These are phyloP conservation scores for Creontiades dilutus DNA, from an alignment of 2,888 invertebrate genomes.

Conservation along the genomic window DNA sequence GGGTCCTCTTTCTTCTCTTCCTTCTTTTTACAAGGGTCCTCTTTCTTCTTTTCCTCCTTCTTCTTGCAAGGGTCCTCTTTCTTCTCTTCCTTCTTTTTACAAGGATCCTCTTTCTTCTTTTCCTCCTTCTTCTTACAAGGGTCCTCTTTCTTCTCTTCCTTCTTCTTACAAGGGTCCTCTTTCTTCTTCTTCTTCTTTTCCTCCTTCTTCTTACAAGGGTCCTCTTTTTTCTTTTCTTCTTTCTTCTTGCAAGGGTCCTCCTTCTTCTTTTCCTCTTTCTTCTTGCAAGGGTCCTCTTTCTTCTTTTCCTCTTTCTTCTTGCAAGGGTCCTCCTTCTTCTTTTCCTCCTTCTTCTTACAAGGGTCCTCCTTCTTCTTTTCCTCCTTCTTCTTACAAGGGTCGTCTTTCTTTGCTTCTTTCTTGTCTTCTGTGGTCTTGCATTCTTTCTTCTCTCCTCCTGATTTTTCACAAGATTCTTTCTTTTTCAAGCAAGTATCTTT, in stretches of 20 bases:
- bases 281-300: slow-evolving; percentile 61
- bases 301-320: slow-evolving; percentile 60
- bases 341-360: slow-evolving; percentile 63
- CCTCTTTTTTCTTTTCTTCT: slow-evolving; percentile 64
- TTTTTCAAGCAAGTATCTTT: slow-evolving; percentile 52
- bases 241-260: slow-evolving; percentile 69
- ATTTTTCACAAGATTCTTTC: slow-evolving; percentile 39
- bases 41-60: slow-evolving; percentile 60
- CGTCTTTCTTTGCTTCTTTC: slow-evolving; percentile 54
- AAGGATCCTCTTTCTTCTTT: slow-evolving; percentile 70
- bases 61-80: slow-evolving; percentile 62
- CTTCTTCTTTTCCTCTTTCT: slow-evolving; percentile 59
- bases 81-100: slow-evolving; percentile 54
- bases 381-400: slow-evolving; percentile 58
- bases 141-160: slow-evolving; percentile 57
- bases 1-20: slow-evolving; percentile 67
- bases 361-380: slow-evolving; percentile 42
- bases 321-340: slow-evolving; percentile 61
- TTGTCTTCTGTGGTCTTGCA: neutral
- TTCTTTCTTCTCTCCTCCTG: slow-evolving; percentile 52
- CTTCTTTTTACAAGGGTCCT: slow-evolving; percentile 55
- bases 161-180: slow-evolving; percentile 64
- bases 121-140: slow-evolving; percentile 63
- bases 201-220: slow-evolving; percentile 57
- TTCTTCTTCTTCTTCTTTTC: slow-evolving; percentile 60